Base-by-base conservation (phyloP, 2,888 invertebrate genomes). In the Blastobasis lacticolella region DNA sequence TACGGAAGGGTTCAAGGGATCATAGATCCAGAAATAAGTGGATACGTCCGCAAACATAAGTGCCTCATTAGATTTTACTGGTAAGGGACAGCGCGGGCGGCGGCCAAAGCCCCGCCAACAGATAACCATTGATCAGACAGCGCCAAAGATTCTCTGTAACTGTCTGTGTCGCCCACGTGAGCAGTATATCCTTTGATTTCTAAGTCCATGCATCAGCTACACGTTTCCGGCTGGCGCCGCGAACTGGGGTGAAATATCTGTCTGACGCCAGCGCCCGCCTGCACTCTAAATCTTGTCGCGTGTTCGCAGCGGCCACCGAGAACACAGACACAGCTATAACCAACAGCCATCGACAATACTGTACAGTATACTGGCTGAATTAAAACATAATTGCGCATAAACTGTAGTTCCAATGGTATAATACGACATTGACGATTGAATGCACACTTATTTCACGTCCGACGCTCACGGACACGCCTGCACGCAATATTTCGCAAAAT, bases 241-340 rank as follows among this genome's bases (percentile, higher is more conserved):
- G 53, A 73, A 60, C 72, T 75, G 71, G 75, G 74, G 77, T 84
- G 78, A 82, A 81, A 81, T 83, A 86, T 84, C 77, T 78, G 78
- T 78, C 73, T 75, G 75, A 73, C 67, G 64, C 66, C 66, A 62
- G 64, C 62, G 59, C 63, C 63, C 65, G 64, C 63, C 61, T 59
- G 63, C 64, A 72, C 68, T 70, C 63, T 84, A 78, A 80, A 84
- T 84, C 81, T 81, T 78, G 76, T 86, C 76, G 85, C 86, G 84
- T 85, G 84, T 61, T 56, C 59, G 57, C 53, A 54, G 53, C 61
- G 60, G 62, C 54, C 61, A 59, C 70, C 68, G 64, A 63, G 66
- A 68, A 66, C 66, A 60, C 59, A 58, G 62, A 51, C 56, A 58
- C 59, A 57, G 10, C 38, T 47, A 49, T 40, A 49, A 45, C 57